phyloP scores from a whole-genome alignment of 2,888 invertebrate species.

The Quadroppia sp. region DNA sequence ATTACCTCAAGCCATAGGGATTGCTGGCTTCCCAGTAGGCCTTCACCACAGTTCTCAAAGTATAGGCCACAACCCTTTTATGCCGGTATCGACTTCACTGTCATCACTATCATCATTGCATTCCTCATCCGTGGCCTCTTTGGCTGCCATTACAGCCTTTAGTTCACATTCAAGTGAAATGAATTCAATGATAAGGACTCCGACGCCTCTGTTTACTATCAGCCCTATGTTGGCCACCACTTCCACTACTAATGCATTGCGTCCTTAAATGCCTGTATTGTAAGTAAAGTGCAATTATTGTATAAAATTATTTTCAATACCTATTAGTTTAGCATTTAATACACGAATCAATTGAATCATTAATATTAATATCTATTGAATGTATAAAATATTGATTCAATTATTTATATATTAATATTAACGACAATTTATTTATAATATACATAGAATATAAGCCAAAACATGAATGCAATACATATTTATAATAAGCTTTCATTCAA shows the following conservation, averaged over 20 bases:
- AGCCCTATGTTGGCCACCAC: neutral
- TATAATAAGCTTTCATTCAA: neutral
- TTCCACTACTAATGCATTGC: neutral
- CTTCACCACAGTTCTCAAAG: slow-evolving; percentile 16
- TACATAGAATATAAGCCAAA: neutral
- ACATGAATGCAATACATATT: neutral
- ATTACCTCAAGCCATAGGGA: slow-evolving; percentile 13
- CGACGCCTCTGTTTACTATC: neutral
- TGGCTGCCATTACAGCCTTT: slow-evolving; percentile 13
- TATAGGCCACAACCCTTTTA: slow-evolving; percentile 22
- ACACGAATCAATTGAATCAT: too few relatives aligned
- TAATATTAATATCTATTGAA: neutral
- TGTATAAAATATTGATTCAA: neutral
- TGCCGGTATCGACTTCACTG: slow-evolving; percentile 8
- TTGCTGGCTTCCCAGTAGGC: neutral
- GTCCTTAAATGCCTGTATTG: slow-evolving; percentile 6
- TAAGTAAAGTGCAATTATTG: slow-evolving; percentile 33
- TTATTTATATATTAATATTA: too few relatives aligned
- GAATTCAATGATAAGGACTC: neutral
- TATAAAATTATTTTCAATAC: neutral
- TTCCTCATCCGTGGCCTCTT: slow-evolving; percentile 24
- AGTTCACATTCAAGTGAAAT: neutral
- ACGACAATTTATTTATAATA: neutral
- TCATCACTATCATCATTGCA: slow-evolving; percentile 5
- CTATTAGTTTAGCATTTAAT: neutral